A percentile compares a stretch with the other conserved stretches of the same genome.
Evolutionary conservation across 1,140 invertebrate genomes (phyloP).

Genomic region (Samia ricini): DNA sequence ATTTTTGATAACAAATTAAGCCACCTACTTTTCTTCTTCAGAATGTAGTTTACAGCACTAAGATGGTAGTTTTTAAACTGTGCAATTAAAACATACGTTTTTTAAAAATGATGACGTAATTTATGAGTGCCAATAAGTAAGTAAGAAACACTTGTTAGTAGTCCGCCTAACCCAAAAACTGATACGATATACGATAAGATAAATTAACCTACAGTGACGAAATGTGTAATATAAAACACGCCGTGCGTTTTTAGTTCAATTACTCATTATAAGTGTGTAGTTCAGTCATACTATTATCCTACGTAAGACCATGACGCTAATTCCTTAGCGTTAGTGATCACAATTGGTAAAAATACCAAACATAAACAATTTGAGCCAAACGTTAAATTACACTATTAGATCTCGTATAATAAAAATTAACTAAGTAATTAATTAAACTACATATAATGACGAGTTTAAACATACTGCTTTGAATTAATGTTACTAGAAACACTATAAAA

Average conservation of each 20-base stretch:
- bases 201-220: constrained; percentile 3
- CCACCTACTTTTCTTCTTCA: not conserved
- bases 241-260: not conserved
- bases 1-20: not conserved
- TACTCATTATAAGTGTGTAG: not conserved
- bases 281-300: not conserved
- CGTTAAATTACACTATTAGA: no score
- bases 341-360: not conserved
- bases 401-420: no score
- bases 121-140: no score
- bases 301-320: not conserved
- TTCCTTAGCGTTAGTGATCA: not conserved
- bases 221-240: not conserved
- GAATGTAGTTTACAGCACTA: no score
- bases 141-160: not conserved
- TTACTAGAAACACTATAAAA: no score
- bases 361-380: not conserved
- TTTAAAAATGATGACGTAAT: not conserved
- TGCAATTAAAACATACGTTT: not conserved
- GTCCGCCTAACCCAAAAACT: constrained; percentile 1
- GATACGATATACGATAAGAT: constrained; percentile 4
- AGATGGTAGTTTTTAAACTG: not conserved
- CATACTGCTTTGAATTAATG: no score
- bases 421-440: no score
- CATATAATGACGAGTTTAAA: no score